These are phyloP conservation scores for Agrochola litura DNA, from an alignment of 2,888 invertebrate genomes.

Conservation along the genomic window DNA sequence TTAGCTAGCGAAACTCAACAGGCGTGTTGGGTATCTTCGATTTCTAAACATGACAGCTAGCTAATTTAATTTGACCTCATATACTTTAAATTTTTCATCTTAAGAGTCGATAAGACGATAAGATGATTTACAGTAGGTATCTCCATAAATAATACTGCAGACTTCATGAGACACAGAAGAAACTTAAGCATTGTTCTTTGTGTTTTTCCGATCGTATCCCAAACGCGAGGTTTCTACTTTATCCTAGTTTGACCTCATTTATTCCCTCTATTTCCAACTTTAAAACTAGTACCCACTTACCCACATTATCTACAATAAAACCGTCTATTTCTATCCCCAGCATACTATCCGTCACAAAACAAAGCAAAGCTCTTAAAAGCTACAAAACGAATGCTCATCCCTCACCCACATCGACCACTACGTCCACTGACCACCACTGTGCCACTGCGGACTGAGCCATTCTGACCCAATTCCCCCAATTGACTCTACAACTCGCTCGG, in stretches of 20 bases:
- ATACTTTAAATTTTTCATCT: background rate
- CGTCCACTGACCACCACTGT: conserved; percentile 41
- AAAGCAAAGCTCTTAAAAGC: conserved; percentile 62
- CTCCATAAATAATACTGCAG: no score
- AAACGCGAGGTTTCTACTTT: background rate
- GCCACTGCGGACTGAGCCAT: conserved; percentile 36
- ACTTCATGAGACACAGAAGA: background rate
- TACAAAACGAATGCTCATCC: conserved; percentile 50
- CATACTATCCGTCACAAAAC: conserved; percentile 39
- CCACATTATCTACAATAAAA: conserved; percentile 28
- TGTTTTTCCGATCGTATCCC: no score
- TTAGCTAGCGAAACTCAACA: no score
- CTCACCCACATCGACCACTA: conserved; percentile 58
- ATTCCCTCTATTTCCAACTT: conserved; percentile 6
- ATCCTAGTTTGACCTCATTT: background rate
- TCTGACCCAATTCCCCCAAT: conserved; percentile 63
- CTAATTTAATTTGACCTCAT: background rate
- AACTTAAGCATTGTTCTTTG: background rate
- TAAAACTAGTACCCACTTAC: conserved; percentile 2
- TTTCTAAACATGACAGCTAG: background rate
- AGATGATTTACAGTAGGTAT: background rate
- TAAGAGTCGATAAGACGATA: background rate
- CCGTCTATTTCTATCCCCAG: conserved; percentile 29
- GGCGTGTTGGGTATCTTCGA: background rate
- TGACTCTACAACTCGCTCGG: conserved; percentile 52